Conservation (phyloP, 2,888 invertebrate species). For the Nowickia ferox region DNA sequence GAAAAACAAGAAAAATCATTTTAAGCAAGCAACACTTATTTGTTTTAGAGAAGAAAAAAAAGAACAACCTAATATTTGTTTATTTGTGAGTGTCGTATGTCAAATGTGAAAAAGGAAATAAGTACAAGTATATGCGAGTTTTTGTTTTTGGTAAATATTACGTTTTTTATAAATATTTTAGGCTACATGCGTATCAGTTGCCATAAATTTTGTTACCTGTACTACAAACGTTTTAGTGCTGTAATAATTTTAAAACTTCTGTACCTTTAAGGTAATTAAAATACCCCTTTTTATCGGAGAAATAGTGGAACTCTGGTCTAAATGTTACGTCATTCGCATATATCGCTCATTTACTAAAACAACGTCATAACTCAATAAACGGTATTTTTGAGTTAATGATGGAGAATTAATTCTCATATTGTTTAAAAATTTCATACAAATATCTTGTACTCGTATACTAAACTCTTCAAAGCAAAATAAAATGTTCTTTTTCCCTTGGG, state of each 20-base stretch:
- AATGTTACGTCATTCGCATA: no score
- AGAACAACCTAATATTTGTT: slow-evolving; percentile 47
- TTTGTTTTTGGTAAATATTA: slow-evolving; percentile 41
- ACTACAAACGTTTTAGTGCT: background rate
- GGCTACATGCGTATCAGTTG: slow-evolving; percentile 8
- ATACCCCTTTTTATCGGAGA: background rate
- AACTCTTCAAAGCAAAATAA: no score
- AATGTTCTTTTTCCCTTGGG: no score
- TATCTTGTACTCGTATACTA: no score
- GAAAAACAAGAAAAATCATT: slow-evolving; percentile 25
- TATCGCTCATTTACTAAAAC: no score
- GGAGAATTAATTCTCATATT: no score
- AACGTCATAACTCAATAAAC: no score
- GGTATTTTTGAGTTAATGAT: no score
- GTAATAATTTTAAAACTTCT: slow-evolving; percentile 6
- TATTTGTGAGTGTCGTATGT: slow-evolving; percentile 46
- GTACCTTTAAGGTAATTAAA: background rate
- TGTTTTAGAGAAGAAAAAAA: slow-evolving; percentile 5
- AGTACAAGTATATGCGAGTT: background rate
- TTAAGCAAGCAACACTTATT: slow-evolving; percentile 17
- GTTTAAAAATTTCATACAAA: no score
- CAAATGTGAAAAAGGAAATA: slow-evolving; percentile 19
- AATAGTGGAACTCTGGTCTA: background rate
- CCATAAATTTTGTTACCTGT: slow-evolving; percentile 56
- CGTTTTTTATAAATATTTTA: slow-evolving; percentile 11